A percentile compares a stretch with the other conserved stretches of the same genome.
Evolutionary conservation across 1,140 invertebrate genomes (phyloP).

Genomic region (Heliconius hermathena): DNA sequence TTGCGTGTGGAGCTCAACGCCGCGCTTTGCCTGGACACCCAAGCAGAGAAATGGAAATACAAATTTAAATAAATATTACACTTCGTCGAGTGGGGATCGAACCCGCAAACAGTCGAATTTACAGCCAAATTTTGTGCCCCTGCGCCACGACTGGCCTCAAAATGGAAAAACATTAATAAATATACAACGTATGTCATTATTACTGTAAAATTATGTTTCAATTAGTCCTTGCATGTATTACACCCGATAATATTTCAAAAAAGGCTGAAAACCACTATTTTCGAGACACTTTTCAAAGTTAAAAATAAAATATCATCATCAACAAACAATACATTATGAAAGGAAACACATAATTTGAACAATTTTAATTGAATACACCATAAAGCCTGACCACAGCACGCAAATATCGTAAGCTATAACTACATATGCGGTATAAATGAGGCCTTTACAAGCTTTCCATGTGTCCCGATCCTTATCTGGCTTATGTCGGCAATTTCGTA

Average conservation of each 20-base stretch:
- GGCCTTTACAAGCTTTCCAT: conserved; percentile 56
- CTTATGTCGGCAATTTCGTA: conserved; percentile 55
- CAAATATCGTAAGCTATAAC: conserved; percentile 30
- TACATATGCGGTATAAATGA: conserved; percentile 44
- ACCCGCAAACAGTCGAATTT: too few relatives aligned
- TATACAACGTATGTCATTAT: too few relatives aligned
- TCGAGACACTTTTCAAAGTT: conserved; percentile 18
- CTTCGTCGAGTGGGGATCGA: too few relatives aligned
- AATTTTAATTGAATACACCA: conserved; percentile 6
- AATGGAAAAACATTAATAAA: too few relatives aligned
- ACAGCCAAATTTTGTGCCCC: too few relatives aligned
- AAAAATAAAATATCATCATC: not conserved
- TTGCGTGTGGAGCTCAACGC: too few relatives aligned
- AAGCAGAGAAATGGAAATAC: too few relatives aligned
- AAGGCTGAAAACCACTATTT: not conserved
- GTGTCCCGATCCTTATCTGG: conserved; percentile 61
- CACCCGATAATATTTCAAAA: not conserved
- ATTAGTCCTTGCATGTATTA: not conserved
- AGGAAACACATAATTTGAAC: conserved; percentile 8
- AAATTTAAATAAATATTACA: too few relatives aligned
- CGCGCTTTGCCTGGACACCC: too few relatives aligned
- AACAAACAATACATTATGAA: conserved; percentile 5
- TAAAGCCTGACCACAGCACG: conserved; percentile 3
- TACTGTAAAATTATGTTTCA: not conserved
- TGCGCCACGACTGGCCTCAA: too few relatives aligned